Percentiles rank a stretch among this genome's conserved stretches.
These are phyloP conservation scores for Capitulum mitella DNA, from an alignment of 2,888 invertebrate genomes.

Conservation along the genomic window DNA sequence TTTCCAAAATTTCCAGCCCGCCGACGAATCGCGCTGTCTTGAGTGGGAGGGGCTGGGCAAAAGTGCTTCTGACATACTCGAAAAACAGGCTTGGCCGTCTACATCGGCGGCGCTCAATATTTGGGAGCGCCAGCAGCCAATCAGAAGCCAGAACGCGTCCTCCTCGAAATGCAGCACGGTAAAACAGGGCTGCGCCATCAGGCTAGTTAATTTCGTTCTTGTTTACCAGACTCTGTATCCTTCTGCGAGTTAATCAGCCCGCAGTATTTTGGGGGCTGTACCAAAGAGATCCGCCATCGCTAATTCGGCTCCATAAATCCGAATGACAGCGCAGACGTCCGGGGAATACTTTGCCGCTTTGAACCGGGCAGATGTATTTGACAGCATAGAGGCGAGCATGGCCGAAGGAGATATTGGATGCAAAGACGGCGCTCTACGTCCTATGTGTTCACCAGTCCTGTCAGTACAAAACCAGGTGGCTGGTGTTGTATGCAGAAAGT, in stretches of 20 bases:
- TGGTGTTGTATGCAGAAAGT: too few relatives aligned
- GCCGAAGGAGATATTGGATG: neutral
- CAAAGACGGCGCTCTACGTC: neutral
- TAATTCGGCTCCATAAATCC: neutral
- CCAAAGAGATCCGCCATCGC: conserved; percentile 4
- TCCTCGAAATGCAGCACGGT: neutral
- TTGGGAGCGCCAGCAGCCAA: neutral
- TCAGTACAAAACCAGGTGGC: too few relatives aligned
- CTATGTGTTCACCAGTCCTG: too few relatives aligned
- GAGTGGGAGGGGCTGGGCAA: neutral
- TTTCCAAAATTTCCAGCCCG: neutral
- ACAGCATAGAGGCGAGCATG: neutral
- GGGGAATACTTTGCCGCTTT: conserved; percentile 7
- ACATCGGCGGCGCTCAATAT: neutral
- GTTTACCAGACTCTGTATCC: conserved; percentile 5
- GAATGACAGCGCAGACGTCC: neutral
- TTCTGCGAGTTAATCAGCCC: conserved; percentile 1
- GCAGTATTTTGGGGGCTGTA: neutral
- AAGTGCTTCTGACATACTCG: neutral
- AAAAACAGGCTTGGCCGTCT: neutral
- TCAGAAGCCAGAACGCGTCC: neutral
- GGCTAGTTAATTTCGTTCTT: conserved; percentile 16
- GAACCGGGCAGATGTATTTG: neutral
- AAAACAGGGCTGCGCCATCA: neutral
- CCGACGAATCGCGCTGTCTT: conserved; percentile 6